Evolutionary conservation across 2,113 vertebrate genomes (phyloP).

Genomic region (Poicephalus gulielmi): DNA sequence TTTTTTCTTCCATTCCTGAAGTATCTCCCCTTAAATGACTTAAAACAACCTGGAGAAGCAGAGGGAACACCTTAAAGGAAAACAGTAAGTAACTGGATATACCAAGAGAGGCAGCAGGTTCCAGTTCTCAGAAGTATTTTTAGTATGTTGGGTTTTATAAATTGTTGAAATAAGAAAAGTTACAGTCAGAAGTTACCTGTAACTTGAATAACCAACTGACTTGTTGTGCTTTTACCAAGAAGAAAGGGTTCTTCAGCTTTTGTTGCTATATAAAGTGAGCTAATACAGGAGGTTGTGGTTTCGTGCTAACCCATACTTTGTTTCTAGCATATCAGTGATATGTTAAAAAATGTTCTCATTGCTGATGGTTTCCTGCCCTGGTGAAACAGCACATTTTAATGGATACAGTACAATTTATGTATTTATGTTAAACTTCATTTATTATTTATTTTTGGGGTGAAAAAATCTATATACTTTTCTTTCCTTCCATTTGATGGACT

Average conservation of each 20-base stretch:
- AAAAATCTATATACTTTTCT: background rate
- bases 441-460: background rate
- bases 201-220: background rate
- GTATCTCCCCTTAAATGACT: background rate
- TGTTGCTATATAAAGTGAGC: background rate
- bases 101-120: background rate
- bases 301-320: background rate
- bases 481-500: background rate
- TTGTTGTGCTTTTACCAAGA: background rate
- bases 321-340: background rate
- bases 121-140: background rate
- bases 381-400: background rate
- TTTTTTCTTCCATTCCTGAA: background rate
- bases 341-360: background rate
- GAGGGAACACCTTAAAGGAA: background rate
- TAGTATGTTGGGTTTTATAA: background rate
- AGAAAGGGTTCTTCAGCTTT: background rate
- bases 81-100: background rate
- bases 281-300: background rate
- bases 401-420: background rate
- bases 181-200: background rate
- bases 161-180: background rate
- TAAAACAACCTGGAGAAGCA: background rate
- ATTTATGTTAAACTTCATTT: background rate
- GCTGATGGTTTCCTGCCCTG: background rate